Evolutionary conservation across 2,888 invertebrate species (phyloP).

Genomic region (Gymnoscelis rufifasciata): DNA sequence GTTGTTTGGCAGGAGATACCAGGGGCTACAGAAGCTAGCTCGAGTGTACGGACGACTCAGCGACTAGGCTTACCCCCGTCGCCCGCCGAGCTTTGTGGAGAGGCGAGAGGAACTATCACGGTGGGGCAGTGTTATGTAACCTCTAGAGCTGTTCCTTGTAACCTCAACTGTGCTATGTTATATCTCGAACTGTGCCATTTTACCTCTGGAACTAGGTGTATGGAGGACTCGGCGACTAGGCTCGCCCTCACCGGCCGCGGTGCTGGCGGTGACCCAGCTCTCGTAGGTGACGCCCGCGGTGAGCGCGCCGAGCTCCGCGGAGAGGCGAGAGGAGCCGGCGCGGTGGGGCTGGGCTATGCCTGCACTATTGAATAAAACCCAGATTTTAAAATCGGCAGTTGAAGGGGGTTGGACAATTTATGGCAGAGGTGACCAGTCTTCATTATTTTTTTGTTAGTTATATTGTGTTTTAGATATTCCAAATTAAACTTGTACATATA

Average conservation of each 20-base stretch:
- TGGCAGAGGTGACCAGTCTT: too few relatives aligned
- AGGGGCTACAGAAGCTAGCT: constrained; percentile 50
- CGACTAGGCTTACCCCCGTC: too few relatives aligned
- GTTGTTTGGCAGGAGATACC: constrained; percentile 79
- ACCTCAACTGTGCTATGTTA: too few relatives aligned
- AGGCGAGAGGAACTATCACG: constrained; percentile 42
- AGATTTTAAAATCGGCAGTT: too few relatives aligned
- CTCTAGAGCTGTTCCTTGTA: too few relatives aligned
- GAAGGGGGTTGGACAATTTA: too few relatives aligned
- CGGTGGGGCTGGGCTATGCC: constrained; percentile 55
- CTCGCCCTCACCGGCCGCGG: constrained; percentile 77
- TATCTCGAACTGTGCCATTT: too few relatives aligned
- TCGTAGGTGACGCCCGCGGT: constrained; percentile 74
- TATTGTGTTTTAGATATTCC: too few relatives aligned
- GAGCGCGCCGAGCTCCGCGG: constrained; percentile 51
- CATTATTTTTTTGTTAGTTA: too few relatives aligned
- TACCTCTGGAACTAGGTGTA: constrained; percentile 74
- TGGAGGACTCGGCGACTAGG: constrained; percentile 64
- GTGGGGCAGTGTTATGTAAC: constrained; percentile 45
- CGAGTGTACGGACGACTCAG: constrained; percentile 32
- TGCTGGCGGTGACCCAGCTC: constrained; percentile 81
- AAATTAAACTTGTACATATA: too few relatives aligned
- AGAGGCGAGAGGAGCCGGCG: constrained; percentile 39
- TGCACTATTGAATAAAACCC: constrained; percentile 35
- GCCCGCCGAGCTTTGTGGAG: constrained; percentile 22